Evolutionary conservation across 37 sponge, comb jelly and placozoan genomes (phyloP), one percentile per base, ranked within the genome.

Genomic region (Mnemiopsis leidyi): DNA sequence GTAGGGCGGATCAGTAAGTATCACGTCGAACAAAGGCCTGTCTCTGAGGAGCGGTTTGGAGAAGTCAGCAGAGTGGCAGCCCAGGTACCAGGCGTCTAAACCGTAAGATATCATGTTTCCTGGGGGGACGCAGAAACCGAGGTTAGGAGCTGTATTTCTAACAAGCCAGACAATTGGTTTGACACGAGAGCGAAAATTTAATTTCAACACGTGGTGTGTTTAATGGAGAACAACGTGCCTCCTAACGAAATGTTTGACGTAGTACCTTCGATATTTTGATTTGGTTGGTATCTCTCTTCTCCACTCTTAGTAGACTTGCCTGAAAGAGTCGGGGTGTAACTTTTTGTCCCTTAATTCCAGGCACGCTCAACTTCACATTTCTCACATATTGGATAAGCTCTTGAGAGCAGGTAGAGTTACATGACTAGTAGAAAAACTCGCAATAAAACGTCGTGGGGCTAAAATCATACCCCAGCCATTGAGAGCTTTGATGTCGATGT

Each of bases 381-480:
- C n/a, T n/a, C n/a, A n/a, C n/a, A n/a, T n/a, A n/a, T n/a, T n/a
- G n/a, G n/a, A n/a, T n/a, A n/a, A n/a, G n/a, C n/a, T n/a, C n/a
- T n/a, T n/a, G n/a, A n/a, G n/a, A n/a, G n/a, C n/a, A n/a, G n/a
- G n/a, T n/a, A n/a, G n/a, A n/a, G n/a, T n/a, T n/a, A n/a, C n/a
- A n/a, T n/a, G n/a, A n/a, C n/a, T n/a, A n/a, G n/a, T n/a, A n/a
- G n/a, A n/a, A n/a, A n/a, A n/a, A n/a, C n/a, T n/a, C n/a, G n/a
- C n/a, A n/a, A n/a, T n/a, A n/a, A n/a, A n/a, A n/a, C n/a, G n/a
- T n/a, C n/a, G n/a, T n/a, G n/a, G n/a, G n/a, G 68, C 13, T 67
- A 67, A 67, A 29, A 23, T 29, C 26, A 76, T 88, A 95, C 98
- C 97, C 96, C 95, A 95, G 33, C 99, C 99, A 93, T 97, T 97